Conservation (phyloP, 2,888 invertebrate species). For the Chymomyza amoena region DNA sequence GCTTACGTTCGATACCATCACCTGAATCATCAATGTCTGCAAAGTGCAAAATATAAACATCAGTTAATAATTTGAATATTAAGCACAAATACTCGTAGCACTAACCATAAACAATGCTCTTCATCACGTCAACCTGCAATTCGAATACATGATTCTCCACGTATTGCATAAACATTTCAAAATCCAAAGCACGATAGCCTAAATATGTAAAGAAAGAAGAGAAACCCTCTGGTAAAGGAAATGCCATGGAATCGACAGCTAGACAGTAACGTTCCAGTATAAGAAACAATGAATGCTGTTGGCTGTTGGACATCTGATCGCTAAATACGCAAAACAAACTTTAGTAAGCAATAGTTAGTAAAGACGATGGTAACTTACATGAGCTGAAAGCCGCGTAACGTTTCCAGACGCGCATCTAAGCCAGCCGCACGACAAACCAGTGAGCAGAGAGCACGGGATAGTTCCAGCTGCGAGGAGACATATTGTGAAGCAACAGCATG, state of each 20-base stretch:
- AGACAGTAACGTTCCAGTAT: conserved; percentile 90
- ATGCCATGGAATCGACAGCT: conserved; percentile 88
- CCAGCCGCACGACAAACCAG: conserved; percentile 85
- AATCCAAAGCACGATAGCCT: conserved; percentile 88
- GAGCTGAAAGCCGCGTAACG: conserved; percentile 87
- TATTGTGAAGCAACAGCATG: conserved; percentile 90
- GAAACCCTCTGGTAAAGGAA: conserved; percentile 91
- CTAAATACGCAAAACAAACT: conserved; percentile 77
- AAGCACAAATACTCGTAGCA: neutral
- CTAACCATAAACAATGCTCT: conserved; percentile 88
- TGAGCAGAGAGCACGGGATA: conserved; percentile 87
- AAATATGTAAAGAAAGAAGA: conserved; percentile 93
- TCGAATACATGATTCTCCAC: conserved; percentile 91
- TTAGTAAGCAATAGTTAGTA: conserved; percentile 12
- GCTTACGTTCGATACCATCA: conserved; percentile 84
- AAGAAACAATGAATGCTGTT: conserved; percentile 86
- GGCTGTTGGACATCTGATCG: conserved; percentile 85
- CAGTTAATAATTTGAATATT: neutral
- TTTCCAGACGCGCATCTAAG: conserved; percentile 84
- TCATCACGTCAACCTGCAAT: conserved; percentile 92
- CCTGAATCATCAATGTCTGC: conserved; percentile 80
- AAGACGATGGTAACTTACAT: conserved; percentile 81
- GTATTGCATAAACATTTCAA: conserved; percentile 90
- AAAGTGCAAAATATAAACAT: conserved; percentile 16
- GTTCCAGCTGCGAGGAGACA: conserved; percentile 89